These are phyloP conservation scores for Ceyx erithaca DNA, from an alignment of 2,797 vertebrate genomes.

Conservation along the genomic window DNA sequence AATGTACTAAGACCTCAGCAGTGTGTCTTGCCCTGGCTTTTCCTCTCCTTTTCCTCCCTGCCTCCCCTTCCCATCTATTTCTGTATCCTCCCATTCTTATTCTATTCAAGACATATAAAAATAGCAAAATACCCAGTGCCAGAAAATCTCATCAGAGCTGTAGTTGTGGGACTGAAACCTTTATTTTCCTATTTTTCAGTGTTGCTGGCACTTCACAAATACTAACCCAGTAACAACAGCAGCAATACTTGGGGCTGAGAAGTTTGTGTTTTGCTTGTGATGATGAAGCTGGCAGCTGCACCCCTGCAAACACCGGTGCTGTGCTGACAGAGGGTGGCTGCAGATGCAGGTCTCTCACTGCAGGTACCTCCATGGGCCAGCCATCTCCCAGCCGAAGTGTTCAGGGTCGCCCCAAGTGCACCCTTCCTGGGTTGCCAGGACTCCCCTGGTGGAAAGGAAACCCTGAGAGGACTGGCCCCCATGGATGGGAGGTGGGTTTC, in stretches of 20 bases:
- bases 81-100: background rate
- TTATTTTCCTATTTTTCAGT: background rate
- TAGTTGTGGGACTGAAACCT: background rate
- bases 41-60: background rate
- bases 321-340: background rate
- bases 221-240: background rate
- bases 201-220: background rate
- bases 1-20: background rate
- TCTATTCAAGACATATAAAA: background rate
- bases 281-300: background rate
- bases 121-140: background rate
- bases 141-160: background rate
- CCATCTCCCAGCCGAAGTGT: background rate
- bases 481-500: background rate
- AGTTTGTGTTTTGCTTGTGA: background rate
- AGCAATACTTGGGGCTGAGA: background rate
- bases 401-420: too few species aligned
- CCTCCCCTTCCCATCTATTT: background rate
- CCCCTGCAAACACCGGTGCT: rapidly evolving
- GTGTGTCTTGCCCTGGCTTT: background rate
- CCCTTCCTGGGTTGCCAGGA: background rate
- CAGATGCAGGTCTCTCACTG: background rate
- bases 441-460: background rate
- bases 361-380: background rate
- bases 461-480: rapidly evolving